phyloP scores from a whole-genome alignment of 2,113 vertebrate genomes.

The Varanus salvator region DNA sequence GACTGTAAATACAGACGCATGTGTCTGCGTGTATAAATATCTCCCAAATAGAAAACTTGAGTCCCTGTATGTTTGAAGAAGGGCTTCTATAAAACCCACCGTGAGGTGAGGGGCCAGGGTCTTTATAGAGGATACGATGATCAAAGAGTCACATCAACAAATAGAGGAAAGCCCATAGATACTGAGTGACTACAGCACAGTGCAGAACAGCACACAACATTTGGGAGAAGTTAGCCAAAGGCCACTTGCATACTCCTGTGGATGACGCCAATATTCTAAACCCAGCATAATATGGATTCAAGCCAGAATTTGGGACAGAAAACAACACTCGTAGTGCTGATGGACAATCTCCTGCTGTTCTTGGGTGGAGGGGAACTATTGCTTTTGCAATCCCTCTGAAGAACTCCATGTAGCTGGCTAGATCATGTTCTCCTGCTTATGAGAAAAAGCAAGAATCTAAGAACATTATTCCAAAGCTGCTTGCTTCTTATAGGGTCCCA shows the following conservation, averaged over 20 bases:
- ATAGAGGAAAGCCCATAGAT: background rate
- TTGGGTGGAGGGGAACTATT: slow-evolving; percentile 35
- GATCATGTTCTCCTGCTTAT: slow-evolving; percentile 22
- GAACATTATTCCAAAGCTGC: background rate
- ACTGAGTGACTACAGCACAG: slow-evolving; percentile 7
- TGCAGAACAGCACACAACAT: background rate
- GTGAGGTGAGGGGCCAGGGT: background rate
- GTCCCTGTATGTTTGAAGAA: background rate
- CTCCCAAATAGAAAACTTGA: background rate
- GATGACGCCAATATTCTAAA: slow-evolving; percentile 42
- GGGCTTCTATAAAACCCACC: background rate
- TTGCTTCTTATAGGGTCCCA: slow-evolving; percentile 10
- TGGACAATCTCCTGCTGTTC: slow-evolving; percentile 42
- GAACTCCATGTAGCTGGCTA: slow-evolving; percentile 27
- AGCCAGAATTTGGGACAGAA: slow-evolving; percentile 43
- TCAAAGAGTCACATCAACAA: slow-evolving; percentile 22
- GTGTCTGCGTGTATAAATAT: background rate
- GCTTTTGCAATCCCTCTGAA: slow-evolving; percentile 25
- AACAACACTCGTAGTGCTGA: slow-evolving; percentile 41
- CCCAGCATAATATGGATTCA: slow-evolving; percentile 19
- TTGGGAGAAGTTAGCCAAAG: slow-evolving; percentile 42
- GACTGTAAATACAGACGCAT: no score
- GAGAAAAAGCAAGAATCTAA: background rate
- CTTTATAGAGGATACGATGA: slow-evolving; percentile 14
- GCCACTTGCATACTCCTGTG: slow-evolving; percentile 31